Percentiles rank a stretch among this genome's conserved stretches.
phyloP scores from a whole-genome alignment of 2,797 vertebrate genomes.

The Catostomus latipinnis region DNA sequence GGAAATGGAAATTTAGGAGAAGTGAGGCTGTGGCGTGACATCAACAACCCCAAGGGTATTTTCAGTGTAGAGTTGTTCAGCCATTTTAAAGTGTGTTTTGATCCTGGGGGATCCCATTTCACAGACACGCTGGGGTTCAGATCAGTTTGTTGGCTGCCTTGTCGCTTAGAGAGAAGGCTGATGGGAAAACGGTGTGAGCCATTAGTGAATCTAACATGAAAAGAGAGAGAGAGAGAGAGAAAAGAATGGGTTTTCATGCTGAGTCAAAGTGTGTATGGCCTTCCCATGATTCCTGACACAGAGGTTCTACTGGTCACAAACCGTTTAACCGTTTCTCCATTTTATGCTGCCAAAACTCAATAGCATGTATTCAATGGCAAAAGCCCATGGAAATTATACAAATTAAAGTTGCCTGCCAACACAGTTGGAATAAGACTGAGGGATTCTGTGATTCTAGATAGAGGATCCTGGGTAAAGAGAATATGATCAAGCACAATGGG shows the following conservation, averaged over 20 bases:
- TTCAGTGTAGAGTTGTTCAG: constrained; percentile 52
- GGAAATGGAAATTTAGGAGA: constrained; percentile 29
- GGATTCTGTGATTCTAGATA: not conserved
- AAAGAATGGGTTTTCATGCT: constrained; percentile 28
- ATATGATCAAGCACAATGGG: too few relatives aligned
- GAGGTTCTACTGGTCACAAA: constrained; percentile 17
- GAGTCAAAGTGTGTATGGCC: constrained; percentile 9
- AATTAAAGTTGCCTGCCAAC: not conserved
- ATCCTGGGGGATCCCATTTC: constrained; percentile 55
- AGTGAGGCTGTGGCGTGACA: constrained; percentile 34
- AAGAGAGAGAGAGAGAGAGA: not conserved
- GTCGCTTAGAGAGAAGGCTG: constrained; percentile 47
- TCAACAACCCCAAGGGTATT: constrained; percentile 43
- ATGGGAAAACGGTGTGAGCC: constrained; percentile 51
- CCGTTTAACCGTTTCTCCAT: not conserved
- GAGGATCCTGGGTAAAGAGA: too few relatives aligned
- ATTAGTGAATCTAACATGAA: constrained; percentile 43
- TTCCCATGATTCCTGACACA: constrained; percentile 25
- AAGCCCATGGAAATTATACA: not conserved
- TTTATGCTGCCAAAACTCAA: constrained; percentile 3
- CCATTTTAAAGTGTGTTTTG: constrained; percentile 58
- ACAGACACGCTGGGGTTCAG: constrained; percentile 57
- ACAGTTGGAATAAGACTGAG: not conserved
- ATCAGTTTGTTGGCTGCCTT: constrained; percentile 48
- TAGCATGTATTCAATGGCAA: not conserved